Percentiles rank a stretch among this genome's conserved stretches.
These are phyloP conservation scores for Onchidella celtica DNA, from an alignment of 2,888 invertebrate species.

Conservation along the genomic window DNA sequence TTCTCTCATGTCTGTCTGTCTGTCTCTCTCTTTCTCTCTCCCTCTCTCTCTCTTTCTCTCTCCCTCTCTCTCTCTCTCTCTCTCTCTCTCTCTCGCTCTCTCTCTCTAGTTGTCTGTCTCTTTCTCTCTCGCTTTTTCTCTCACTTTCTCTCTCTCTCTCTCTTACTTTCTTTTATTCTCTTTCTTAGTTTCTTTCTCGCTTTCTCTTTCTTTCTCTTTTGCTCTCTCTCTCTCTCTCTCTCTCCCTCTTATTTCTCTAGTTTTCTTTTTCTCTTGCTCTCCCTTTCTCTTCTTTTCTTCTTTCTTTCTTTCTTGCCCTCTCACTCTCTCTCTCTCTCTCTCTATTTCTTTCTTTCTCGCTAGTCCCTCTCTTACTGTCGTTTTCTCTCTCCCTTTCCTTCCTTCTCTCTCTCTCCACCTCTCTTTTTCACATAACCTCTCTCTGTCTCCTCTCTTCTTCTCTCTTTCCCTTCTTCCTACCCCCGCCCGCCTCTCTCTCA, in stretches of 20 bases:
- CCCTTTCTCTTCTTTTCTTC: constrained; percentile 4
- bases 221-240: constrained; percentile 24
- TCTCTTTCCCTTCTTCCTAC: neutral
- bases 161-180: too few species aligned
- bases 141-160: too few species aligned
- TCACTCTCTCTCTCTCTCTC: neutral
- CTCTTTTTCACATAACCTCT: too few species aligned
- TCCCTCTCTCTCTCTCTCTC: constrained; percentile 20
- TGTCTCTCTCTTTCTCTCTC: constrained; percentile 1
- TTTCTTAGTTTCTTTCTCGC: too few species aligned
- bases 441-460: neutral
- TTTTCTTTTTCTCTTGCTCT: neutral
- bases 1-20: too few species aligned
- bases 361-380: neutral
- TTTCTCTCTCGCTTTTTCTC: too few species aligned
- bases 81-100: too few species aligned
- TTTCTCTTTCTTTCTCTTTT: neutral
- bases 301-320: neutral
- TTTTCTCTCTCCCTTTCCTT: neutral
- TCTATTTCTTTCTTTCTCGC: neutral
- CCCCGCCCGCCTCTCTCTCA: neutral
- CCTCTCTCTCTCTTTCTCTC: constrained; percentile 14
- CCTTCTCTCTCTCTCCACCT: neutral
- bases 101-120: too few species aligned
- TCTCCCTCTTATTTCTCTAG: constrained; percentile 18